Evolutionary conservation across 2,888 invertebrate genomes (phyloP).

Genomic region (Lypha dubia): DNA sequence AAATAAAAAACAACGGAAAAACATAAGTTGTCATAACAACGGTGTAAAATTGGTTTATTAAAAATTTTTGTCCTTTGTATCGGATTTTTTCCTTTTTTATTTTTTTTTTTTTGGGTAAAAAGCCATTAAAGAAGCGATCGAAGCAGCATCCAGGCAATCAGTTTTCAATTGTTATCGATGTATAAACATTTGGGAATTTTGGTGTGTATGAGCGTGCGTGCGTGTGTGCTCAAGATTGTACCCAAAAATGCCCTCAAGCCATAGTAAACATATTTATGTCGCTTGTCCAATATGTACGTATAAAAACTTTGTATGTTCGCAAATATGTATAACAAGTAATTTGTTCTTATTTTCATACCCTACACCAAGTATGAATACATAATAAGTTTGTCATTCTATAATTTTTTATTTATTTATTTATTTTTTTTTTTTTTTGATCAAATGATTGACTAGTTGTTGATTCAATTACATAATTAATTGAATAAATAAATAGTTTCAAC

Average conservation of each 20-base stretch:
- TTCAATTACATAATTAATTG: too few species aligned
- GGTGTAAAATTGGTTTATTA: conserved; percentile 71
- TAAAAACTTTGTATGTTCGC: conserved; percentile 51
- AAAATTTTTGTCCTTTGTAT: conserved; percentile 46
- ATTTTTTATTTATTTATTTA: too few species aligned
- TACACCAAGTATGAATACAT: background rate
- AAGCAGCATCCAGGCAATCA: conserved; percentile 36
- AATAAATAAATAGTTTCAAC: too few species aligned
- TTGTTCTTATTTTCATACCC: conserved; percentile 1
- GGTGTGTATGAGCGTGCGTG: background rate
- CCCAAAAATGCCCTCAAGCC: conserved; percentile 64
- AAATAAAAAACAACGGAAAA: background rate
- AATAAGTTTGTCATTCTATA: background rate
- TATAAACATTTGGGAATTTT: too few species aligned
- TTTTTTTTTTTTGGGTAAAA: conserved; percentile 16
- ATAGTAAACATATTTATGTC: conserved; percentile 23
- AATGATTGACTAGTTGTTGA: too few species aligned
- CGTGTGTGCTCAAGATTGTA: conserved; percentile 24
- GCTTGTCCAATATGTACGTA: background rate
- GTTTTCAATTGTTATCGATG: conserved; percentile 37
- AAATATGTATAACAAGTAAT: conserved; percentile 54
- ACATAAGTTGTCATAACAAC: conserved; percentile 67
- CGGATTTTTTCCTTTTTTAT: background rate
- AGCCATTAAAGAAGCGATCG: conserved; percentile 33
- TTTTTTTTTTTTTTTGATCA: too few species aligned